Evolutionary conservation across 2,113 vertebrate species (phyloP).

Genomic region (Lophius piscatorius): DNA sequence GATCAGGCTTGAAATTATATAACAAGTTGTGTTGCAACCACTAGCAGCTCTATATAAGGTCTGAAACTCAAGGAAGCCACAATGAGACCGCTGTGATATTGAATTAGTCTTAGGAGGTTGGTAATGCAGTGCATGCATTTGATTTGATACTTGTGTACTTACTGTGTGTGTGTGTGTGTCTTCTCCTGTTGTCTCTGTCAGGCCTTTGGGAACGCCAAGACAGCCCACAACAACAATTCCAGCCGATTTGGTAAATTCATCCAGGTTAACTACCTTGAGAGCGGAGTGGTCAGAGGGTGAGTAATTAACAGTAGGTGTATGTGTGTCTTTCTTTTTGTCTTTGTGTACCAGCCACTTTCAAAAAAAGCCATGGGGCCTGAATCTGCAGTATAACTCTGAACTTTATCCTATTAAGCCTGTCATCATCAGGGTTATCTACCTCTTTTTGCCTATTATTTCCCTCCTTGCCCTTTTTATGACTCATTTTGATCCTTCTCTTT

Average conservation of each 20-base stretch:
- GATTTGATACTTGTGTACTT: neutral
- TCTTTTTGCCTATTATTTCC: slow-evolving; percentile 10
- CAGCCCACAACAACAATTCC: slow-evolving; percentile 98
- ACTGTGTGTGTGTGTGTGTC: neutral
- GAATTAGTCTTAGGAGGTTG: neutral
- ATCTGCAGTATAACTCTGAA: neutral
- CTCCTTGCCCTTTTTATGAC: slow-evolving; percentile 24
- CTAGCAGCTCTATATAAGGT: slow-evolving; percentile 13
- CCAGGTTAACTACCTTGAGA: slow-evolving; percentile 97
- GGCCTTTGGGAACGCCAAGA: slow-evolving; percentile 98
- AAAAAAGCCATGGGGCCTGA: neutral
- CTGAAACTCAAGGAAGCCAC: neutral
- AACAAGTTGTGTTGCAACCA: slow-evolving; percentile 11
- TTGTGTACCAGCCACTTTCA: neutral
- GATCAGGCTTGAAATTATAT: slow-evolving; percentile 3
- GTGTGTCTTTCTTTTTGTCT: neutral
- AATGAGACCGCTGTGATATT: neutral
- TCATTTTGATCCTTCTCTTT: slow-evolving; percentile 31
- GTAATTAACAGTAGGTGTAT: slow-evolving; percentile 45
- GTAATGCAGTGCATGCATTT: neutral
- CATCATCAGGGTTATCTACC: neutral
- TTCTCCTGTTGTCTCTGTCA: slow-evolving; percentile 41
- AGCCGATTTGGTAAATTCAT: slow-evolving; percentile 99
- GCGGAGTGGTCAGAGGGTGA: slow-evolving; percentile 94
- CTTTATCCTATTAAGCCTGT: slow-evolving; percentile 13